Conservation (phyloP, 2,797 vertebrate species). For the Alca torda region DNA sequence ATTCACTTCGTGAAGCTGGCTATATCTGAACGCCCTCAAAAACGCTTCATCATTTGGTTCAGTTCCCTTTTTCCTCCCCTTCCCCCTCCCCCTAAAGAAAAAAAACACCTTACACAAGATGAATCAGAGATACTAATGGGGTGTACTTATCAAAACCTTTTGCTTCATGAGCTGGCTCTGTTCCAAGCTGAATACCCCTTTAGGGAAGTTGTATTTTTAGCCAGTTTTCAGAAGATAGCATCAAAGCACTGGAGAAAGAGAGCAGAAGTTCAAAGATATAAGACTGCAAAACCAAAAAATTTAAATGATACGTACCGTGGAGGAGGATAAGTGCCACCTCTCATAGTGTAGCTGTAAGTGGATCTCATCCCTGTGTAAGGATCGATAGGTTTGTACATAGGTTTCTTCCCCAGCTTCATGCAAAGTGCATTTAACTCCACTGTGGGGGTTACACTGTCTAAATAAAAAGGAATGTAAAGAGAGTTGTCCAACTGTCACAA, state of each 20-base stretch:
- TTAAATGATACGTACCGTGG: conserved; percentile 72
- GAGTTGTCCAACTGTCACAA: neutral
- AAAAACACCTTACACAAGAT: neutral
- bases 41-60: neutral
- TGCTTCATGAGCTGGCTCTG: neutral
- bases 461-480: neutral
- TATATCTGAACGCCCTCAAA: neutral
- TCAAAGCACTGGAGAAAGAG: neutral
- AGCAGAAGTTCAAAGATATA: neutral
- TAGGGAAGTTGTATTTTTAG: neutral
- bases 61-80: neutral
- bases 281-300: neutral
- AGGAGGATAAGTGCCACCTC: conserved; percentile 81
- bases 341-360: conserved; percentile 91
- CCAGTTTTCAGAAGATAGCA: neutral
- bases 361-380: conserved; percentile 94
- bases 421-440: conserved; percentile 96
- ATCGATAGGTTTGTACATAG: conserved; percentile 94
- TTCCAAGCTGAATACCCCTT: neutral
- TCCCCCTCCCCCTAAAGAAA: neutral
- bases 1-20: neutral
- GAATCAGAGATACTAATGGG: neutral
- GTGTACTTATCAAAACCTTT: neutral
- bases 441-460: conserved; percentile 91
- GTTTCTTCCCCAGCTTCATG: conserved; percentile 97